Evolutionary conservation across 1,140 invertebrate genomes (phyloP).

Genomic region (Drosophila arizonae): DNA sequence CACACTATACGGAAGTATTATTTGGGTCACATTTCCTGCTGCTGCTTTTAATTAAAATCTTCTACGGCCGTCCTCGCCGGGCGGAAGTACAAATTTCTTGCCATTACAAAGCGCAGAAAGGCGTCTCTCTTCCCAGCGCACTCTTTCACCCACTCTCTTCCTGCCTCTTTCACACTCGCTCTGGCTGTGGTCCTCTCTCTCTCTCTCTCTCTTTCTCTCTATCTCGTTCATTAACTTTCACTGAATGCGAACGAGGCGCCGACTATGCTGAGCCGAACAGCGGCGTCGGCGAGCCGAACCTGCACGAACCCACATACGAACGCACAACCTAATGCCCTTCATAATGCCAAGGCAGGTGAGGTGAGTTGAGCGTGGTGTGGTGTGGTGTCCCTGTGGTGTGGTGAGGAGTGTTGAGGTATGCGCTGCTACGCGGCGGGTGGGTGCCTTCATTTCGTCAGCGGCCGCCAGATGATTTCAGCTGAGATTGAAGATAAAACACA

Average conservation of each 20-base stretch:
- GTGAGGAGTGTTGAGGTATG: slow-evolving; percentile 11
- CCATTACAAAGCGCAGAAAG: slow-evolving; percentile 60
- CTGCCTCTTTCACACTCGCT: neutral
- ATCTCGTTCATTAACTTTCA: neutral
- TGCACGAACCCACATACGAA: slow-evolving; percentile 13
- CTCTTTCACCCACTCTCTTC: neutral
- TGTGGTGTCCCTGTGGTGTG: neutral
- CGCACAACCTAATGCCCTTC: slow-evolving; percentile 75
- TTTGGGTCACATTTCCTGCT: slow-evolving; percentile 80
- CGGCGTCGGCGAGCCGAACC: slow-evolving; percentile 10
- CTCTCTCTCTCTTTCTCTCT: neutral
- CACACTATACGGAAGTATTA: slow-evolving; percentile 79
- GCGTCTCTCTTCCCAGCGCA: neutral
- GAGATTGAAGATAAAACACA: slow-evolving; percentile 81
- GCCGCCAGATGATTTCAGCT: slow-evolving; percentile 73
- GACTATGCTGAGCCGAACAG: slow-evolving; percentile 8
- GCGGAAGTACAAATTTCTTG: slow-evolving; percentile 76
- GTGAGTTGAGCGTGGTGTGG: slow-evolving; percentile 3
- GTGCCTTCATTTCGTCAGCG: slow-evolving; percentile 28
- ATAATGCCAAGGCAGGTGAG: slow-evolving; percentile 44
- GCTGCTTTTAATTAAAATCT: slow-evolving; percentile 82
- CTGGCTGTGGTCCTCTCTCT: no score
- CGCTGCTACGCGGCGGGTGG: neutral
- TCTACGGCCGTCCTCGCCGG: slow-evolving; percentile 38
- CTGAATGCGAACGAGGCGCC: neutral